Percentiles rank a stretch among this genome's conserved stretches.
Evolutionary conservation across 2,797 vertebrate species (phyloP).

Genomic region (Lepilemur ruficaudatus): DNA sequence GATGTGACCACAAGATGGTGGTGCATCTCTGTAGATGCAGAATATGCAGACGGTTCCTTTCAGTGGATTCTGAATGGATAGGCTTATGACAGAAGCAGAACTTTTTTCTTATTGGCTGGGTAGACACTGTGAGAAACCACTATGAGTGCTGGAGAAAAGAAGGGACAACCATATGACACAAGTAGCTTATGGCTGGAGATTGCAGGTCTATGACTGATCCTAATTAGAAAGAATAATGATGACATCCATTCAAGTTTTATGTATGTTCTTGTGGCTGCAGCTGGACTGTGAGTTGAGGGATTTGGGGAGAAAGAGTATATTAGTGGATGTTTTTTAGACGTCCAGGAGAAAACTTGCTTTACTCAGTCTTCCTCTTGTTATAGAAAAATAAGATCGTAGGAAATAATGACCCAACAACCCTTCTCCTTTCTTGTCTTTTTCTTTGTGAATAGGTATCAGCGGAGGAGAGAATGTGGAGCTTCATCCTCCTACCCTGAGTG

Average conservation of each 20-base stretch:
- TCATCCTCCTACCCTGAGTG: neutral
- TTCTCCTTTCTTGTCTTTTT: neutral
- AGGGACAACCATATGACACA: neutral
- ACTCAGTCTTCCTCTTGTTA: neutral
- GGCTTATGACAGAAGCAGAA: neutral
- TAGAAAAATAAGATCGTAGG: neutral
- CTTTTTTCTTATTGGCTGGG: neutral
- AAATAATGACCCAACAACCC: rapidly evolving
- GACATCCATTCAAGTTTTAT: neutral
- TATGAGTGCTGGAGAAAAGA: neutral
- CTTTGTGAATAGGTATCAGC: neutral
- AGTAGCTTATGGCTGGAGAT: neutral
- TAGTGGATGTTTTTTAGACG: neutral
- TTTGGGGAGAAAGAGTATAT: neutral
- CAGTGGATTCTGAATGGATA: too few species aligned
- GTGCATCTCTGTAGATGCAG: neutral
- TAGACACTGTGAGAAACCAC: neutral
- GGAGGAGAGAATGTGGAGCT: neutral
- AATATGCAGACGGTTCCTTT: rapidly evolving
- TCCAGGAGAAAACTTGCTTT: neutral
- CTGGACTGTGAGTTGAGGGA: conserved; percentile 38
- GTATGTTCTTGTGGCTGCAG: conserved; percentile 14
- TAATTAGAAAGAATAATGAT: neutral
- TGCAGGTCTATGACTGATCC: rapidly evolving
- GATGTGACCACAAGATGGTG: conserved; percentile 9